phyloP scores from a whole-genome alignment of 30 jellyfish, hydroid and myxozoan genomes.

The Pelagia noctiluca region DNA sequence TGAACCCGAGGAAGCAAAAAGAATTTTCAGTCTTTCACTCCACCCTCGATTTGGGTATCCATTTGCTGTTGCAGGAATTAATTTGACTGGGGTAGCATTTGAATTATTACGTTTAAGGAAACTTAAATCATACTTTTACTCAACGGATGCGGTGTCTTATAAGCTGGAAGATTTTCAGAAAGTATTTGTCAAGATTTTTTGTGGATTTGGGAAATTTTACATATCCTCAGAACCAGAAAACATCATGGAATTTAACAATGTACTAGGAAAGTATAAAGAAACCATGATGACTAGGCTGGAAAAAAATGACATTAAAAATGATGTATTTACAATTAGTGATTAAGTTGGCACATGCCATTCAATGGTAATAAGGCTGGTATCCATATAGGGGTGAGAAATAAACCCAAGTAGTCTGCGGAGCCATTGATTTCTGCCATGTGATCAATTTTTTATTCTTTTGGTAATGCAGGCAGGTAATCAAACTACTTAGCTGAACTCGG shows the following conservation, averaged over 20 bases:
- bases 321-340: no score
- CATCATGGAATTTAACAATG: conserved; percentile 73
- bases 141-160: conserved; percentile 31
- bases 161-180: conserved; percentile 61
- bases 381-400: no score
- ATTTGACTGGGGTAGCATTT: conserved; percentile 74
- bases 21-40: conserved; percentile 72
- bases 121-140: conserved; percentile 75
- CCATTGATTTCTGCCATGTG: no score
- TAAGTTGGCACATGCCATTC: no score
- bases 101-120: conserved; percentile 75
- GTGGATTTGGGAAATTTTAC: conserved; percentile 73
- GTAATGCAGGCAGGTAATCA: no score
- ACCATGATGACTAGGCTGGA: conserved; percentile 47
- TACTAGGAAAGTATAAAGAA: conserved; percentile 56
- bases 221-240: conserved; percentile 79
- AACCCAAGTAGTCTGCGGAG: no score
- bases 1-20: conserved; percentile 63
- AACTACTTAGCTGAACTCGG: no score
- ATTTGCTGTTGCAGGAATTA: conserved; percentile 87
- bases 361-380: no score
- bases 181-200: conserved; percentile 59
- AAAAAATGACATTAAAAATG: not conserved
- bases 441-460: no score
- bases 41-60: conserved; percentile 93